phyloP scores from a whole-genome alignment of 1,140 invertebrate species.

The Anoplophora glabripennis region DNA sequence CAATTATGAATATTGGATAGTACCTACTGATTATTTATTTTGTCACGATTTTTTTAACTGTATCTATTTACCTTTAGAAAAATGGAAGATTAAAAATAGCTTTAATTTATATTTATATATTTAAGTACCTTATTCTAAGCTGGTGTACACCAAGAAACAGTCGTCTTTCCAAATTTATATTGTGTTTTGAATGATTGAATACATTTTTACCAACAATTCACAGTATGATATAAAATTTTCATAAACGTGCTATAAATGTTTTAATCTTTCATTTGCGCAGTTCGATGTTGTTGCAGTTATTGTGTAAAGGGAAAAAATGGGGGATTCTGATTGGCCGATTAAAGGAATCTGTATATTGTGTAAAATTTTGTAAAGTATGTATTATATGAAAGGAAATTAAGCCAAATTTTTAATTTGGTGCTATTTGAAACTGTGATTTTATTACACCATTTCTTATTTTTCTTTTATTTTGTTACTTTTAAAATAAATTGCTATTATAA shows the following conservation, averaged over 20 bases:
- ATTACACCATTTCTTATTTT: not conserved
- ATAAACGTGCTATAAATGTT: not conserved
- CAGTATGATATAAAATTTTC: not conserved
- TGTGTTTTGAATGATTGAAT: too few species aligned
- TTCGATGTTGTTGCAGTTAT: not conserved
- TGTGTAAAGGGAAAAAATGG: not conserved
- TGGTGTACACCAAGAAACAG: too few species aligned
- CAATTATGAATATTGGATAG: too few species aligned
- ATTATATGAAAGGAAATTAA: conserved; percentile 29
- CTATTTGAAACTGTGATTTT: conserved; percentile 49
- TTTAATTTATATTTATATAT: too few species aligned
- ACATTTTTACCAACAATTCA: too few species aligned
- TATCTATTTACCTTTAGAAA: too few species aligned
- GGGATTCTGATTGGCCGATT: conserved; percentile 20
- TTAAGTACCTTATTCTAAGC: too few species aligned
- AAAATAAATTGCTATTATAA: conserved; percentile 1
- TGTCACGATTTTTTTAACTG: too few species aligned
- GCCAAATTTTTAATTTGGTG: conserved; percentile 48
- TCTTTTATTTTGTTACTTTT: not conserved
- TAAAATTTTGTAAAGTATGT: conserved; percentile 38
- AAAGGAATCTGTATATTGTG: conserved; percentile 29
- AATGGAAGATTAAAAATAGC: too few species aligned
- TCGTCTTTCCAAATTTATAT: too few species aligned
- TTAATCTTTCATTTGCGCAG: not conserved
- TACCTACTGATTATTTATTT: too few species aligned